Evolutionary conservation across 2,888 invertebrate genomes (phyloP).

Genomic region (Nebria salina): DNA sequence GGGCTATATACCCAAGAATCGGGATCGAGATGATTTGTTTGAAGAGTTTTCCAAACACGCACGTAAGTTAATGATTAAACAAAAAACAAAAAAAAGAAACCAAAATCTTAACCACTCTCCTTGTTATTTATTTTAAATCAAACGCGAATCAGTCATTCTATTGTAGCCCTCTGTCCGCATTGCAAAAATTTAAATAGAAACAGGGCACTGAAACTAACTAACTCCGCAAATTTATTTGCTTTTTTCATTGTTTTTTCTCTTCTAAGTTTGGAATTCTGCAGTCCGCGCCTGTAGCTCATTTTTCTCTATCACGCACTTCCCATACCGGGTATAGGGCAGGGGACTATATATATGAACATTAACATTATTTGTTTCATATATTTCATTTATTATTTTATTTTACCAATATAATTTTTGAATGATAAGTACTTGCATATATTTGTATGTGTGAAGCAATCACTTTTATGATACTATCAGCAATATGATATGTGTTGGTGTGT

Average conservation of each 20-base stretch:
- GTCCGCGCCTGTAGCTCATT: constrained; percentile 42
- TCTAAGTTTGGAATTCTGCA: not conserved
- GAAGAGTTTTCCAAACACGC: constrained; percentile 99
- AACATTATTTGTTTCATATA: constrained; percentile 31
- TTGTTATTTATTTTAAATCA: constrained; percentile 2
- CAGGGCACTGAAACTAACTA: constrained; percentile 3
- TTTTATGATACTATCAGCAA: too few species aligned
- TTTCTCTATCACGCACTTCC: constrained; percentile 42
- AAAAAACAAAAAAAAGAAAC: constrained; percentile 42
- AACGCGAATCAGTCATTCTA: constrained; percentile 11
- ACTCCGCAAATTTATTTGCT: not conserved
- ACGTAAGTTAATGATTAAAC: constrained; percentile 83
- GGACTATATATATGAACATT: constrained; percentile 30
- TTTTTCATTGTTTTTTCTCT: not conserved
- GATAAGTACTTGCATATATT: not conserved
- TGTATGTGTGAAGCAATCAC: not conserved
- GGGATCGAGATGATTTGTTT: constrained; percentile 98
- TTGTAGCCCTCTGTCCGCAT: constrained; percentile 44
- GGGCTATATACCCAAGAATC: constrained; percentile 99
- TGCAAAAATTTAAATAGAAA: constrained; percentile 20
- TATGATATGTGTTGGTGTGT: too few species aligned
- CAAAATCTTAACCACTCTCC: constrained; percentile 9
- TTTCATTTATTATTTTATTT: constrained; percentile 10
- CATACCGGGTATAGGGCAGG: constrained; percentile 44
- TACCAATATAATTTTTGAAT: not conserved